Conservation (phyloP, 2,888 invertebrate species). For the Archaeoteleia sp. region DNA sequence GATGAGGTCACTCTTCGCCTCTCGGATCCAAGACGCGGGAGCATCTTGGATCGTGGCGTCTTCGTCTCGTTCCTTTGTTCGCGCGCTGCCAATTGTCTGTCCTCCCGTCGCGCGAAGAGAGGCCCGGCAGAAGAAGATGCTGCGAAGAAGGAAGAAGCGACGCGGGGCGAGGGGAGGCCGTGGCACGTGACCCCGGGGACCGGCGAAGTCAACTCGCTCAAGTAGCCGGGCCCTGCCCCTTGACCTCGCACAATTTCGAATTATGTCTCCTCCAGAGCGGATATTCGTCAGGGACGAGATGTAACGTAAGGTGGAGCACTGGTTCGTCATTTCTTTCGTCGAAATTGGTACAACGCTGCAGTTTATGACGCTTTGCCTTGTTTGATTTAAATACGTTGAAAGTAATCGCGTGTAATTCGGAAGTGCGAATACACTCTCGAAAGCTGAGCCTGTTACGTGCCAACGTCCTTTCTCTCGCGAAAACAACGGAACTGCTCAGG, state of each 20-base stretch:
- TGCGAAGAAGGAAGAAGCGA: constrained; percentile 35
- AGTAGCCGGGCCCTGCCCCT: constrained; percentile 73
- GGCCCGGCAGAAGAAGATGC: constrained; percentile 18
- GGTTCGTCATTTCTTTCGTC: constrained; percentile 11
- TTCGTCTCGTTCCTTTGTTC: constrained; percentile 33
- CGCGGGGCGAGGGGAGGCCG: constrained; percentile 57
- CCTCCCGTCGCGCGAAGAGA: constrained; percentile 14
- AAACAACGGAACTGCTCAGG: too few species aligned
- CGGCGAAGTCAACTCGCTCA: constrained; percentile 73
- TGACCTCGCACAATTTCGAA: constrained; percentile 73
- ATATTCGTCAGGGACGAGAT: constrained; percentile 64
- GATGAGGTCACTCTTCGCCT: constrained; percentile 70
- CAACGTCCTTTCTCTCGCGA: too few species aligned
- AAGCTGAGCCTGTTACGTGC: too few species aligned
- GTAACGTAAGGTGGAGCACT: constrained; percentile 32
- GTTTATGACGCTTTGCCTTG: constrained; percentile 8
- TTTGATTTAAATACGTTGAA: constrained; percentile 37
- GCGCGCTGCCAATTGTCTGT: constrained; percentile 31
- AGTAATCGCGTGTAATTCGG: too few species aligned
- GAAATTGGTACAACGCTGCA: constrained; percentile 22
- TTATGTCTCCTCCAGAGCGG: constrained; percentile 71
- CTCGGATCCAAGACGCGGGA: constrained; percentile 55
- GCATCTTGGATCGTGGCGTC: constrained; percentile 44
- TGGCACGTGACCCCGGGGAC: constrained; percentile 72
- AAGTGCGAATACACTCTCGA: too few species aligned